Evolutionary conservation across 2,888 invertebrate species (phyloP), one percentile per base, ranked within the genome.

Genomic region (Ormyrus rosae): DNA sequence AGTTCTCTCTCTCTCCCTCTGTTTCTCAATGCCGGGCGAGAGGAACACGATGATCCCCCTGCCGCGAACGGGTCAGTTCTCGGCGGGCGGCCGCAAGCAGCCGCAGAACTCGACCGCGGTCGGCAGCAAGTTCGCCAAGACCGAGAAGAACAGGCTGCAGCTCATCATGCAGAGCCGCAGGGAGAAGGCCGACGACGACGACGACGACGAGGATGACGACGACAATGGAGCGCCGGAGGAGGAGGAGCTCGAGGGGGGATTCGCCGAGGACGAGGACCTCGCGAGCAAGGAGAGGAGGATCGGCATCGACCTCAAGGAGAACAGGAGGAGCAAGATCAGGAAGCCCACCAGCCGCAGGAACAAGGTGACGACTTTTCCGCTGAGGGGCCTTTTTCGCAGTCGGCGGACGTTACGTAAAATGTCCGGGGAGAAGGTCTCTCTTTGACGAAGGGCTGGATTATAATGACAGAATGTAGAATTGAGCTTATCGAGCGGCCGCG

Each of bases 131-230:
- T 82, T 87, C 9, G 87, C 84, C 1, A 91, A 90, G 71, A 90
- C 91, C 3, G 88, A 90, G 81, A 87, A 85, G 80, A 91, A 91
- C 83, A 87, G 88, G n/a, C 75, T 90, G 75, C 85, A 85, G 7
- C 73, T 90, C 13, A 88, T 89, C 55, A 83, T 89, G 84, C 87
- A 87, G 75, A 48, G 34, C 10, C 34, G 60, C 2, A 65, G 64
- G 6, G 84, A 83, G 19, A 78, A 82, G 0, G 84, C 83, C 50
- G 81, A 82, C 9, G 81, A 81, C 19, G 76, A 58, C 1, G 84
- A 48, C 10, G 34, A 65, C 0, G 70, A 70, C 4, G 84, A 83
- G 13, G 79, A 82, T n/a, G 74, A 58, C 1, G 84, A 82, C 19
- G 81, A 76, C 0, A 84, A 84, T 13, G 79, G 81, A 6, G 83